phyloP scores from a whole-genome alignment of 2,797 vertebrate genomes.

The Pipistrellus nathusii region DNA sequence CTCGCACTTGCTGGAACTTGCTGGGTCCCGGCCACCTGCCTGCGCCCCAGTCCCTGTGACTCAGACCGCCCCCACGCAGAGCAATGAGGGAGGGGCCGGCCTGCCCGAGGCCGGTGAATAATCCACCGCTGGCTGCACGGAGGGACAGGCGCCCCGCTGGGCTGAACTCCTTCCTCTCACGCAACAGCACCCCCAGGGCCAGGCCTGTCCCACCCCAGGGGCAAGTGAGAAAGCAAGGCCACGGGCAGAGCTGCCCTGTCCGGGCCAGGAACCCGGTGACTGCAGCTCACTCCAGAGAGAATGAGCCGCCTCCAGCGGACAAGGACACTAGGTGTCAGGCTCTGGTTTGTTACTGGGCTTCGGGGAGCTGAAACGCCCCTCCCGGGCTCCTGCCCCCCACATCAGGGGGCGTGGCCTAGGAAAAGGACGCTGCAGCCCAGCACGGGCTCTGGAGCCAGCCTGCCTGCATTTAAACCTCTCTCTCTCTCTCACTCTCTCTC shows the following conservation, averaged over 20 bases:
- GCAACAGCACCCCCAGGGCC: background rate
- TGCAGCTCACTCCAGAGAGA: rapidly evolving
- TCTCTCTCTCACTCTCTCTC: background rate
- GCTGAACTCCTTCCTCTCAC: background rate
- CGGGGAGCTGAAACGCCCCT: background rate
- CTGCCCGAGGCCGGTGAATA: slow-evolving; percentile 55
- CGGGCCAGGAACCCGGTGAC: background rate
- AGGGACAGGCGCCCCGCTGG: background rate
- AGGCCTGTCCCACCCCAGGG: background rate
- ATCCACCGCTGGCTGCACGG: background rate
- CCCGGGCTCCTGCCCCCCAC: background rate
- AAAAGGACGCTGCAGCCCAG: background rate
- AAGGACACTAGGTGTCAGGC: background rate
- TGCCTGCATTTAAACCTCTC: background rate
- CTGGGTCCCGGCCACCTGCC: background rate
- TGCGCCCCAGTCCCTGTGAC: background rate
- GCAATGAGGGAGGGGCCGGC: background rate
- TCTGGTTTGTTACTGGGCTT: background rate
- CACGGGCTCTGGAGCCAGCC: background rate
- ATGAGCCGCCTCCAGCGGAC: background rate
- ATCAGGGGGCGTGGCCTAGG: background rate
- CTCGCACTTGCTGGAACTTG: slow-evolving; percentile 51
- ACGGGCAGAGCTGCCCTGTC: rapidly evolving
- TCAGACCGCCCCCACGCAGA: slow-evolving; percentile 18
- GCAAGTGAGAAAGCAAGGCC: background rate